Evolutionary conservation across 2,113 vertebrate genomes (phyloP), one percentile per base, ranked within the genome.

Genomic region (Epinephelus cyanopodus): DNA sequence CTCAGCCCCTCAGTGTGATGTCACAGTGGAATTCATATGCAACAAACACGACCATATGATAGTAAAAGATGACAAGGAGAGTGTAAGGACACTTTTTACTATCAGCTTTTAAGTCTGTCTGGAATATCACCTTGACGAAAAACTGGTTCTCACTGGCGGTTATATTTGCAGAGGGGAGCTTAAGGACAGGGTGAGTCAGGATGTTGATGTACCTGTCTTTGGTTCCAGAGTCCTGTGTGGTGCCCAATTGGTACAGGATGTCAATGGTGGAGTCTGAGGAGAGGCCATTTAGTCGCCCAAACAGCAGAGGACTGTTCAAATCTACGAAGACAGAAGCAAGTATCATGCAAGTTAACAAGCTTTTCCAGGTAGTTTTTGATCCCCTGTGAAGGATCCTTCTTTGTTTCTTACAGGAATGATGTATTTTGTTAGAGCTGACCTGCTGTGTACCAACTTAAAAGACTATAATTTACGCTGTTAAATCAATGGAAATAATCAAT

Each of bases 181-280:
- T 25, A 39, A 74, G 1, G 60, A 69, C 33, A 66, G 14, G 48
- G 19, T 47, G 5, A 69, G 14, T 67, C 7, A 5, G 17, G 3
- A 21, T 23, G 68, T n/a, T 58, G 7, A 3, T 1, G 25, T 96
- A 99, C 98, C 98, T 96, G 93, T 99, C 98, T 95, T 98, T 99
- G 89, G 98, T 99, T 90, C 98, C 98, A 69, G 97, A 89, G 85
- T 99, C 98, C 90, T 99, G 98, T 37, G 98, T 99, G 72, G 98
- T 99, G 80, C 98, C 98, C 86, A 99, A 96, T 92, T 99, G 98
- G 93, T 99, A 99, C 64, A 99, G 96, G 91, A 99, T 99, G 92
- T 99, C 98, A 76, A 99, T 99, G 68, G 98, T 99, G 80, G 98
- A 99, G 94, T 99, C 98, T 83, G 98, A 99, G 60, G 98, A 99